These are phyloP conservation scores for Cavia porcellus DNA, from an alignment of 2,113 vertebrate species.

Conservation along the genomic window DNA sequence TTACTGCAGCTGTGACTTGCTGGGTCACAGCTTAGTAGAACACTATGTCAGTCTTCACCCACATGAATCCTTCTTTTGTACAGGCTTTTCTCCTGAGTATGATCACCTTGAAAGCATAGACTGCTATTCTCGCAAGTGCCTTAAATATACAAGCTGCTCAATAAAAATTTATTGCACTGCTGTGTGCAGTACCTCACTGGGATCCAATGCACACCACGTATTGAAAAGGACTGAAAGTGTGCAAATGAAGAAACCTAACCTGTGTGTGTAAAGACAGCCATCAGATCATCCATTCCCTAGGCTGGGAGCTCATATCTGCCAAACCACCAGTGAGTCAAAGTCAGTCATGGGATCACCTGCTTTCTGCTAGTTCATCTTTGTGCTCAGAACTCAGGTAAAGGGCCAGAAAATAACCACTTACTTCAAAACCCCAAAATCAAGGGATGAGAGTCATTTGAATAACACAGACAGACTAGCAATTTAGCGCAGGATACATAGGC, in stretches of 20 bases:
- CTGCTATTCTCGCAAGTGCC: neutral
- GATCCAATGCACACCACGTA: neutral
- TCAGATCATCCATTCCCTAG: neutral
- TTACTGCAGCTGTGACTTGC: neutral
- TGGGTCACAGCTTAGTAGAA: neutral
- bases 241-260: neutral
- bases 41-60: neutral
- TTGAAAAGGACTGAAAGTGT: neutral
- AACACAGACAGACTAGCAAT: neutral
- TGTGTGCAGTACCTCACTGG: neutral
- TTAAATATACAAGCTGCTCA: neutral
- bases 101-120: constrained; percentile 11
- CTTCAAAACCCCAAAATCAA: neutral
- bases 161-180: constrained; percentile 12
- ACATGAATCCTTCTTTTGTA: neutral
- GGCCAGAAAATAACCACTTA: constrained; percentile 1
- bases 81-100: constrained; percentile 16
- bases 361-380: neutral
- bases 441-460: constrained; percentile 3
- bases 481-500: neutral
- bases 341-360: neutral
- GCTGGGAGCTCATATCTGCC: no score
- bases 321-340: neutral
- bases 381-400: neutral
- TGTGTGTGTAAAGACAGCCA: neutral